Base-by-base conservation (phyloP, 2,113 vertebrate species). In the Petrocephalus zakoni region DNA sequence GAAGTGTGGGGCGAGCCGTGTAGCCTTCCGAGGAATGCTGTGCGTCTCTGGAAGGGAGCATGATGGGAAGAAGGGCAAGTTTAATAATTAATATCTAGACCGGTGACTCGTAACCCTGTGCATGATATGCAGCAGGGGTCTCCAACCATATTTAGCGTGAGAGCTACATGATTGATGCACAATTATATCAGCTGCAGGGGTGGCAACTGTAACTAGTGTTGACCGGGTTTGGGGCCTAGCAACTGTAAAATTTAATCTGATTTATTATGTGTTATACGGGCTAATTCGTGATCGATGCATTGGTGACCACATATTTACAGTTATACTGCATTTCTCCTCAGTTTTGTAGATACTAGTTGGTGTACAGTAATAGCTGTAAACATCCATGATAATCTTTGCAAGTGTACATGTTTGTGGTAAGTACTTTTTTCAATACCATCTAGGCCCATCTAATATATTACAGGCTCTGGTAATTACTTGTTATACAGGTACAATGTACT, bases 1-100 rank as follows among this genome's bases (percentile, higher is more conserved):
- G 90, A 90, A 93, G 47, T 90, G 88, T 92, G 8, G 91, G 90
- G 8, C 42, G 0, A 1, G 0, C 0, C 0, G 17, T 53, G 37
- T n/a, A 29, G 81, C 47, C 9, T 78, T 34, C 8, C 17, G 51
- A 78, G 87, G 68, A 75, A 90, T 37, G 58, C 8, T 88, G 85
- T 34, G 0, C n/a, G 37, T 87, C 68, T 56, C 87, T 81, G 49
- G 10, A 55, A 25, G 78, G 13, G 37, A 52, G 1, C 0, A 85
- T 5, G 51, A 53, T n/a, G n/a, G n/a, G 15, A 83, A 47, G 29
- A 21, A 47, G 8, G 37, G 19, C 7, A 83, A 83, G 42, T 46
- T 49, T 17, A 42, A 49, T 46, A 42, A 83, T 21, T 21, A 49
- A 6, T 21, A 37, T 19, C 17, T 82, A 82, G 19, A 82, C 25